Conservation (phyloP, 2,888 invertebrate genomes). For the Euproctis similis region DNA sequence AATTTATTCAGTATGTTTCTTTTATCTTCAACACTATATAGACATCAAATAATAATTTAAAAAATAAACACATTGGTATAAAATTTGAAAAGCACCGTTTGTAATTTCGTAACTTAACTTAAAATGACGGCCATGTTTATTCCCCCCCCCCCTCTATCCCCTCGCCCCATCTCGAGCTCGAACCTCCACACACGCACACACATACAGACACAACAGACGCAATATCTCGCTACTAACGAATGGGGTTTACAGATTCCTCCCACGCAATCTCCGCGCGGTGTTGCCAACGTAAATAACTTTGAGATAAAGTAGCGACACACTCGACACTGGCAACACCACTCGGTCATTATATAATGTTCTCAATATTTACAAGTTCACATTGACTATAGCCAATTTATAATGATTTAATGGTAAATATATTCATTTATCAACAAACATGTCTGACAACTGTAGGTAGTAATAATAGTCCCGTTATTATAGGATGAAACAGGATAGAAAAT, state of each 20-base stretch:
- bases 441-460: too few relatives aligned
- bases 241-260: slow-evolving; percentile 51
- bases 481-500: too few relatives aligned
- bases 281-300: slow-evolving; percentile 8
- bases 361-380: slow-evolving; percentile 50
- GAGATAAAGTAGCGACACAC: slow-evolving; percentile 4
- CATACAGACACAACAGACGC: slow-evolving; percentile 14
- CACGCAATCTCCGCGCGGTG: slow-evolving; percentile 12
- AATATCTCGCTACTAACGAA: slow-evolving; percentile 38
- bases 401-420: slow-evolving; percentile 27
- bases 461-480: too few relatives aligned
- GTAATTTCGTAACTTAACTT: too few relatives aligned
- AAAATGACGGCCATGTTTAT: slow-evolving; percentile 10
- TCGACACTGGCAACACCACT: slow-evolving; percentile 12
- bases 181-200: too few relatives aligned
- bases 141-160: slow-evolving; percentile 8
- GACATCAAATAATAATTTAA: slow-evolving; percentile 19
- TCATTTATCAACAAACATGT: slow-evolving; percentile 24
- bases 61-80: slow-evolving; percentile 15
- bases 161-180: slow-evolving; percentile 2
- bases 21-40: too few relatives aligned
- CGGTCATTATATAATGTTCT: slow-evolving; percentile 19
- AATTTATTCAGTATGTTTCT: too few relatives aligned
- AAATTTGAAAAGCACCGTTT: slow-evolving; percentile 25
- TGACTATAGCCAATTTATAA: slow-evolving; percentile 30